Evolutionary conservation across 2,888 invertebrate species (phyloP).

Genomic region (Phlogophora meticulosa): DNA sequence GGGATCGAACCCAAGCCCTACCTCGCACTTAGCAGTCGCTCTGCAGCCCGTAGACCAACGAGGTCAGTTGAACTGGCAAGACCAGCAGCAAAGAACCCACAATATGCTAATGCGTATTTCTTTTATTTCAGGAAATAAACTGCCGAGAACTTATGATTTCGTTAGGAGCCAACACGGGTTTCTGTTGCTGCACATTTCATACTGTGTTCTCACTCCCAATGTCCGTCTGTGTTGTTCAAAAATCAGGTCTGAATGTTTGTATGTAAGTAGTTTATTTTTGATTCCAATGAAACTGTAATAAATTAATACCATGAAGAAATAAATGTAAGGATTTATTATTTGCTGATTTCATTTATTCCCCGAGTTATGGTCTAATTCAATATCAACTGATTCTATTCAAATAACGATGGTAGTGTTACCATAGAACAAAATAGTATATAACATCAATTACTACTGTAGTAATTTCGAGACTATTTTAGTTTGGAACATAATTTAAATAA

Average conservation of each 20-base stretch:
- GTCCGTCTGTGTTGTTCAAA: conserved; percentile 84
- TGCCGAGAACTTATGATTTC: conserved; percentile 58
- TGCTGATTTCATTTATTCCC: conserved; percentile 83
- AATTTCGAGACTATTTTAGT: conserved; percentile 48
- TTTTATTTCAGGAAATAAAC: conserved; percentile 86
- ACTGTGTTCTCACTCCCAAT: conserved; percentile 75
- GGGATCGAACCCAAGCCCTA: too few relatives aligned
- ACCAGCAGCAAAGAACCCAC: too few relatives aligned
- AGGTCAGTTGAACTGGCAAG: background rate
- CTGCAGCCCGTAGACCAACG: too few relatives aligned
- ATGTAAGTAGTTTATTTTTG: conserved; percentile 83
- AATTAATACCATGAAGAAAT: conserved; percentile 80
- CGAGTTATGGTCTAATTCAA: conserved; percentile 59
- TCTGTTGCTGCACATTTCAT: conserved; percentile 67
- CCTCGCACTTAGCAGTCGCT: too few relatives aligned
- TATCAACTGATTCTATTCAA: conserved; percentile 49
- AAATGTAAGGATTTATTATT: conserved; percentile 87
- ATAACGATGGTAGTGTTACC: conserved; percentile 44
- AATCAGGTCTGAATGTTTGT: conserved; percentile 83
- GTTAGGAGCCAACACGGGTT: conserved; percentile 76
- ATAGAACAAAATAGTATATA: conserved; percentile 47
- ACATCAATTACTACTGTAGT: conserved; percentile 48
- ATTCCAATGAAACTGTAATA: conserved; percentile 86
- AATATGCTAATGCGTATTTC: conserved; percentile 27
- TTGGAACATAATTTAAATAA: conserved; percentile 46